Evolutionary conservation across 2,888 invertebrate species (phyloP).

Genomic region (Dryomyza anilis): DNA sequence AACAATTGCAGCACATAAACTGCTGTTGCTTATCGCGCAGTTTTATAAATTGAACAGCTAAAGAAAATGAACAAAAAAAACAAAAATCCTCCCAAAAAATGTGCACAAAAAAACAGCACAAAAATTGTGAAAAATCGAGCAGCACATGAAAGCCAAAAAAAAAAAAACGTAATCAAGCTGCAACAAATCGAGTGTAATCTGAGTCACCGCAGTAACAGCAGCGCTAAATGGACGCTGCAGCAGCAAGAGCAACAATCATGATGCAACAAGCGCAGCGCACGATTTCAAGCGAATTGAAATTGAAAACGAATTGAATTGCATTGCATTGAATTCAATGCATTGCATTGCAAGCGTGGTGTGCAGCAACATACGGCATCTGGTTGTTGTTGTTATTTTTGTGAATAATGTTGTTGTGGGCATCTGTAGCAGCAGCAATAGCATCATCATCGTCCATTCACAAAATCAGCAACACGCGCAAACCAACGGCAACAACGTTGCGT

Average conservation of each 20-base stretch:
- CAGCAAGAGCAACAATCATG: not conserved
- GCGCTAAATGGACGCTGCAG: not conserved
- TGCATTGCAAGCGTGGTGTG: no score
- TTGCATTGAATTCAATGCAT: slow-evolving; percentile 27
- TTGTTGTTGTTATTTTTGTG: not conserved
- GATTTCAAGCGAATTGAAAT: slow-evolving; percentile 31
- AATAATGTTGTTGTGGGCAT: not conserved
- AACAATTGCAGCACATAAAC: not conserved
- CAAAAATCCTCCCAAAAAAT: not conserved
- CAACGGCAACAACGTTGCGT: not conserved
- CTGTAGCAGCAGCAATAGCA: not conserved
- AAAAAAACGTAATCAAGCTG: slow-evolving; percentile 12
- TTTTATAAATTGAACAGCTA: not conserved
- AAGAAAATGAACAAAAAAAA: not conserved
- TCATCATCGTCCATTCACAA: not conserved
- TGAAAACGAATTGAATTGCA: slow-evolving; percentile 36
- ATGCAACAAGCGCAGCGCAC: slow-evolving; percentile 14
- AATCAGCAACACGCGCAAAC: not conserved
- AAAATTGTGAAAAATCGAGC: no score
- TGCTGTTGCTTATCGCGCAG: not conserved
- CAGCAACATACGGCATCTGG: not conserved
- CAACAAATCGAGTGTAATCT: slow-evolving; percentile 20
- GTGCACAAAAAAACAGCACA: not conserved
- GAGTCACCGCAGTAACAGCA: slow-evolving; percentile 4
- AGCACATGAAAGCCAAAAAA: no score